A percentile compares a stretch with the other conserved stretches of the same genome.
Conservation (phyloP, 2,797 vertebrate genomes). For the Scleropages formosus region DNA sequence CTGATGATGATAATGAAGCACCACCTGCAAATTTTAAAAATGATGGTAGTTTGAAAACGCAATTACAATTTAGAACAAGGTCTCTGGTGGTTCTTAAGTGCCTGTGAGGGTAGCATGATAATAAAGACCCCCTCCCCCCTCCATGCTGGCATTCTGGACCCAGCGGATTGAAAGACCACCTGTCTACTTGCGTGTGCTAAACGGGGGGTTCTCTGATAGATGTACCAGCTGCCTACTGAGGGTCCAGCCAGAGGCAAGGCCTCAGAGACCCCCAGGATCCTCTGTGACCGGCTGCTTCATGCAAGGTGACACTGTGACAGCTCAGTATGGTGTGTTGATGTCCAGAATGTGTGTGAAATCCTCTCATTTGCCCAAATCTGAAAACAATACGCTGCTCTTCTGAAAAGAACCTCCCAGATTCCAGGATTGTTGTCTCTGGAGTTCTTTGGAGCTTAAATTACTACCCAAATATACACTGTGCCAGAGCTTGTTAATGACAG, state of each 20-base stretch:
- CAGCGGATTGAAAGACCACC: constrained; percentile 22
- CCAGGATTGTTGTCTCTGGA: neutral
- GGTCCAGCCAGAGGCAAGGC: too few relatives aligned
- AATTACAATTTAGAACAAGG: neutral
- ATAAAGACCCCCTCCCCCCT: too few relatives aligned
- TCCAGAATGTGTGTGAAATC: too few relatives aligned
- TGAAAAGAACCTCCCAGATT: too few relatives aligned
- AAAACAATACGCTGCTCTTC: too few relatives aligned
- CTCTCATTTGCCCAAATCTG: too few relatives aligned
- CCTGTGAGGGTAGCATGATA: too few relatives aligned
- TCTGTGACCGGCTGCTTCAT: too few relatives aligned
- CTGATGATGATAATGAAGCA: neutral
- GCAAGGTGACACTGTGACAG: too few relatives aligned
- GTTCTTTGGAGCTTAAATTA: neutral
- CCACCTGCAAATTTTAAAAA: neutral
- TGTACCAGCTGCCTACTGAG: neutral
- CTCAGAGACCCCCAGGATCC: too few relatives aligned
- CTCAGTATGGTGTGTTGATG: too few relatives aligned
- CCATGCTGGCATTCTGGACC: neutral
- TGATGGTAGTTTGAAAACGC: too few relatives aligned
- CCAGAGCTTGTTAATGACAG: neutral
- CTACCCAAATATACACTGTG: neutral
- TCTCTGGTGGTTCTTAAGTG: neutral
- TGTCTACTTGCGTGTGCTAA: constrained; percentile 2
- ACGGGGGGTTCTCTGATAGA: neutral